Conservation (phyloP, 2,113 vertebrate genomes). For the Bostrychus sinensis region DNA sequence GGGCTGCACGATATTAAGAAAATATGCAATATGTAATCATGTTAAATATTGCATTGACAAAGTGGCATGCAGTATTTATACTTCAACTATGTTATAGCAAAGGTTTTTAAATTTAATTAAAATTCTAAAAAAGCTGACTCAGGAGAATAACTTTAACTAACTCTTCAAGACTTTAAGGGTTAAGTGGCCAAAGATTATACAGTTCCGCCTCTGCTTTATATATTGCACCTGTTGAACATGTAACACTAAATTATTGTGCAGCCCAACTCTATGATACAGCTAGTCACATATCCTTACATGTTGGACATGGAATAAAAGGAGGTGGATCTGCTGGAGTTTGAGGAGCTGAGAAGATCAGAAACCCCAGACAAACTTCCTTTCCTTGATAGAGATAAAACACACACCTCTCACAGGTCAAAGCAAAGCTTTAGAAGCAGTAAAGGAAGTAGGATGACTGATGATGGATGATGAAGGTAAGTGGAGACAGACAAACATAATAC, state of each 20-base stretch:
- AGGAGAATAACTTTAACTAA: too few relatives aligned
- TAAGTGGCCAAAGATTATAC: too few relatives aligned
- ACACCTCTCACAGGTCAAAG: conserved; percentile 60
- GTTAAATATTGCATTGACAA: not conserved
- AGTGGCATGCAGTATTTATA: not conserved
- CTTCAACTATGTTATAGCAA: too few relatives aligned
- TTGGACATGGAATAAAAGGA: conserved; percentile 84
- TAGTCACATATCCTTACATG: conserved; percentile 81
- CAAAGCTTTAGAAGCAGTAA: conserved; percentile 46
- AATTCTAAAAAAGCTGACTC: too few relatives aligned
- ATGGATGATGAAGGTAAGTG: conserved; percentile 2
- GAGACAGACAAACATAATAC: conserved; percentile 1
- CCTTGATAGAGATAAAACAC: conserved; percentile 77
- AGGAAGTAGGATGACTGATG: conserved; percentile 44
- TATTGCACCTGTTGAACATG: not conserved
- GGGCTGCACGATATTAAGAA: not conserved
- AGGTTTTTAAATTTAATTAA: too few relatives aligned
- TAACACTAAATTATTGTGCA: conserved; percentile 2
- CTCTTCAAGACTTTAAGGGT: too few relatives aligned
- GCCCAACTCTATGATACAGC: conserved; percentile 19
- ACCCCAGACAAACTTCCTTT: conserved; percentile 84
- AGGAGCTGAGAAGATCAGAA: conserved; percentile 80
- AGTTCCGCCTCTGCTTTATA: not conserved
- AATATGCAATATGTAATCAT: not conserved
- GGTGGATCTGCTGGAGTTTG: conserved; percentile 82